Evolutionary conservation across 64 coral and sea anemone genomes (phyloP).

Genomic region (Anthopleura sola): DNA sequence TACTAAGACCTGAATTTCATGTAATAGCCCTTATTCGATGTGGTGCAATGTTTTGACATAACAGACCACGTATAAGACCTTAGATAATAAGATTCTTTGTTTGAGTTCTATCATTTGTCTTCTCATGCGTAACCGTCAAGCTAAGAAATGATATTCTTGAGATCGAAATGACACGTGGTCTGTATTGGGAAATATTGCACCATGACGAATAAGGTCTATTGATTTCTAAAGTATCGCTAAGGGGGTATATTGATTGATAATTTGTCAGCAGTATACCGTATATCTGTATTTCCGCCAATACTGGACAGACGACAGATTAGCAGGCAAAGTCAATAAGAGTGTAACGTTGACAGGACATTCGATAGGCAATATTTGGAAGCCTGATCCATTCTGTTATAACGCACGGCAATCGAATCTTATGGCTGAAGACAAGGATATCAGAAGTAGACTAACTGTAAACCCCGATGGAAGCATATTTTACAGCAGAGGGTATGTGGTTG

Average conservation of each 20-base stretch:
- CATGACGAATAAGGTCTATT: too few species aligned
- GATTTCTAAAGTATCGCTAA: too few species aligned
- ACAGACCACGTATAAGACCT: too few species aligned
- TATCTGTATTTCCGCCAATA: conserved; percentile 65
- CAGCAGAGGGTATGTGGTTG: conserved; percentile 40
- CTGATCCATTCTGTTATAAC: conserved; percentile 69
- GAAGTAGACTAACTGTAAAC: conserved; percentile 31
- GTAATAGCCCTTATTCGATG: too few species aligned
- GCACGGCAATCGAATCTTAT: conserved; percentile 68
- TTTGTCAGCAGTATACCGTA: not conserved
- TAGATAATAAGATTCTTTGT: too few species aligned
- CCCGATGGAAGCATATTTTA: conserved; percentile 55
- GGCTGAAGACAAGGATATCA: conserved; percentile 36
- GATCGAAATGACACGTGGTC: too few species aligned
- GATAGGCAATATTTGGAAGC: conserved; percentile 48
- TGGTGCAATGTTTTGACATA: too few species aligned
- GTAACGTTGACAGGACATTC: conserved; percentile 42
- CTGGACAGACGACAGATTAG: conserved; percentile 70
- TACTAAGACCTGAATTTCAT: too few species aligned
- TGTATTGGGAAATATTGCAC: too few species aligned
- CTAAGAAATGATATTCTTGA: too few species aligned
- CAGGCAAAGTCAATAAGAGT: conserved; percentile 38
- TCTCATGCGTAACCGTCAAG: too few species aligned
- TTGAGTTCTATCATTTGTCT: too few species aligned
- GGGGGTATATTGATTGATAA: not conserved